Base-by-base conservation (phyloP, 1,140 invertebrate genomes). In the Drosophila orosa region DNA sequence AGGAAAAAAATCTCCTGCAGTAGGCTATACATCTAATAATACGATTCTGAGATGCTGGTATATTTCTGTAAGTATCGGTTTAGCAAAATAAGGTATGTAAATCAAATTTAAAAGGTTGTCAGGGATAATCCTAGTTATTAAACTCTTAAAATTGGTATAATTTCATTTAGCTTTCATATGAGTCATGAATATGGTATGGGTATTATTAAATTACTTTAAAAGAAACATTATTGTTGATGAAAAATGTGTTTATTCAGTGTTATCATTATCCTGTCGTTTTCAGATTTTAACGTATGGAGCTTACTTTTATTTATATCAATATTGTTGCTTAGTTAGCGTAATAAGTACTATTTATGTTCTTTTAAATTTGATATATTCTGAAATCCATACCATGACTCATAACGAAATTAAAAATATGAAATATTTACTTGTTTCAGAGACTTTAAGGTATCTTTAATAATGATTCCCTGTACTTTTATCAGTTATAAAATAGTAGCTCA, bases 1-100 rank as follows among this genome's bases (percentile, higher is more conserved):
- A 48, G 66, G 25, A 56, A 15, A 61, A 10, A 39, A 27, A n/a
- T 37, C 5, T 54, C 19, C 50, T 3, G 31, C 31, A 55, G 39
- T 19, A 39, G 33, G 42, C 19, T 47, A 15, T 40, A 10, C 25
- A n/a, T 22, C 24, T 13, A 35, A n/a, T 31, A 24, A 33, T 17
- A 12, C 7, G 13, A 52, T 27, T 19, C 13, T 10, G 19, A 58
- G n/a, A 58, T 48, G 56, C 19, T 47, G 56, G 42, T 8, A 35
- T n/a, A 48, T 27, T 24, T 17, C 27, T 55, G 40, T 17, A 12
- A 19, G 25, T 33, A 52, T 52, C 19, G 29, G 17, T 22, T 33
- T 33, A 33, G 22, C 17, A 13, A 52, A n/a, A 27, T 17, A 48
- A 48, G 2, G 9, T 17, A 27, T 0, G 24, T 10, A n/a, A 47